These are phyloP conservation scores for Gasteruption jaculator DNA, from an alignment of 2,888 invertebrate genomes.

Conservation along the genomic window DNA sequence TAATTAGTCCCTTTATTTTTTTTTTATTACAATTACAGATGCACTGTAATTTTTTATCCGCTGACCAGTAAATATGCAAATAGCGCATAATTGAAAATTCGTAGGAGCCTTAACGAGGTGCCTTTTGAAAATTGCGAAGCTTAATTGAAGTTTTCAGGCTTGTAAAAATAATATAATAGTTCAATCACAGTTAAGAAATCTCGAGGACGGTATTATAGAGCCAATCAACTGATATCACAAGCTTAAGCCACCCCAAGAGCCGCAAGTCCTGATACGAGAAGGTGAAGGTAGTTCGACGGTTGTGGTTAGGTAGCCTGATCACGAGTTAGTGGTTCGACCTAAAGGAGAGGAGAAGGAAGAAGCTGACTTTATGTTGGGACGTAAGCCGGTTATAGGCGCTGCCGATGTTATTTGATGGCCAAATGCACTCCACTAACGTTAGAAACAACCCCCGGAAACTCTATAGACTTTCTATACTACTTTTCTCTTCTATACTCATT, in stretches of 20 bases:
- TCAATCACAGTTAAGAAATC: too few relatives aligned
- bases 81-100: too few relatives aligned
- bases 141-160: too few relatives aligned
- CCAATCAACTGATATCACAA: constrained; percentile 51
- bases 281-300: constrained; percentile 41
- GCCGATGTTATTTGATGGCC: constrained; percentile 53
- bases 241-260: constrained; percentile 43
- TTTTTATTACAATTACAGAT: too few relatives aligned
- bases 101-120: too few relatives aligned
- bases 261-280: constrained; percentile 49
- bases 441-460: constrained; percentile 39
- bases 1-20: too few relatives aligned
- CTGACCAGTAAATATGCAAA: too few relatives aligned
- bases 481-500: too few relatives aligned
- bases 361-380: constrained; percentile 50
- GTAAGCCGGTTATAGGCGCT: constrained; percentile 52
- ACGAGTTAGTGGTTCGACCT: constrained; percentile 49
- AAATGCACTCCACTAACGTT: constrained; percentile 48
- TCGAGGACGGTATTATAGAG: too few relatives aligned
- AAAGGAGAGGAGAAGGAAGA: constrained; percentile 31
- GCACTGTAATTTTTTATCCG: too few relatives aligned
- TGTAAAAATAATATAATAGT: too few relatives aligned
- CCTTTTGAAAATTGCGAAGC: too few relatives aligned
- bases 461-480: background rate
- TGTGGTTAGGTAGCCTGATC: constrained; percentile 47